Evolutionary conservation across 1,140 invertebrate genomes (phyloP).

Genomic region (Euura lappo): DNA sequence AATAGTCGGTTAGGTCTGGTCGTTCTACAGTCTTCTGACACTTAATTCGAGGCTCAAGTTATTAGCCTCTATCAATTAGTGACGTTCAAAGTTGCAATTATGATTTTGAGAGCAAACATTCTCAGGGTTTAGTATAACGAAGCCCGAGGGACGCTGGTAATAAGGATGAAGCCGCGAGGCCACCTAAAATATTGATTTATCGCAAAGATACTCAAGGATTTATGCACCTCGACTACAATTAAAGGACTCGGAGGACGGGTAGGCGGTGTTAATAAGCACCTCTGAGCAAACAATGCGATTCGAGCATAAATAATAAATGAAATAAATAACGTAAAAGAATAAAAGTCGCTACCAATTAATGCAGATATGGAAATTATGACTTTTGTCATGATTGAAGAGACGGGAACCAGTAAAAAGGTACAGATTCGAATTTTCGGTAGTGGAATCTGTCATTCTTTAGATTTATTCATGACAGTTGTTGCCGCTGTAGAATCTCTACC

Average conservation of each 20-base stretch:
- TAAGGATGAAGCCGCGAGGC: not conserved
- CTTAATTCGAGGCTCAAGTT: not conserved
- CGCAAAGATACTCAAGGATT: constrained; percentile 33
- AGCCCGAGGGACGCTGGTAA: constrained; percentile 11
- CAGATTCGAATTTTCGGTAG: too few species aligned
- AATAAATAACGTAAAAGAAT: not conserved
- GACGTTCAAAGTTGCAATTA: constrained; percentile 2
- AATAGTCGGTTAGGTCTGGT: not conserved
- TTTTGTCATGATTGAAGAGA: not conserved
- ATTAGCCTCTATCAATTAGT: constrained; percentile 8
- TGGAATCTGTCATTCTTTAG: too few species aligned
- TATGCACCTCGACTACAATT: constrained; percentile 34
- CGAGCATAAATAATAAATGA: not conserved
- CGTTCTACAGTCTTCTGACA: not conserved
- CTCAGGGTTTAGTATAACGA: constrained; percentile 13
- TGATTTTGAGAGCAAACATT: constrained; percentile 15
- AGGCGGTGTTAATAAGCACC: constrained; percentile 31
- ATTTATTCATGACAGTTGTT: too few species aligned
- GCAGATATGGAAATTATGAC: not conserved
- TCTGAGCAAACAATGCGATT: constrained; percentile 30
- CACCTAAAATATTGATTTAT: constrained; percentile 44
- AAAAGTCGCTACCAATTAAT: not conserved
- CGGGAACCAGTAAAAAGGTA: not conserved
- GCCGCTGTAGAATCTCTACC: too few species aligned
- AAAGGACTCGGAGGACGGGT: constrained; percentile 22